These are phyloP conservation scores for Araneus ventricosus DNA, from an alignment of 1,140 invertebrate species.

Conservation along the genomic window DNA sequence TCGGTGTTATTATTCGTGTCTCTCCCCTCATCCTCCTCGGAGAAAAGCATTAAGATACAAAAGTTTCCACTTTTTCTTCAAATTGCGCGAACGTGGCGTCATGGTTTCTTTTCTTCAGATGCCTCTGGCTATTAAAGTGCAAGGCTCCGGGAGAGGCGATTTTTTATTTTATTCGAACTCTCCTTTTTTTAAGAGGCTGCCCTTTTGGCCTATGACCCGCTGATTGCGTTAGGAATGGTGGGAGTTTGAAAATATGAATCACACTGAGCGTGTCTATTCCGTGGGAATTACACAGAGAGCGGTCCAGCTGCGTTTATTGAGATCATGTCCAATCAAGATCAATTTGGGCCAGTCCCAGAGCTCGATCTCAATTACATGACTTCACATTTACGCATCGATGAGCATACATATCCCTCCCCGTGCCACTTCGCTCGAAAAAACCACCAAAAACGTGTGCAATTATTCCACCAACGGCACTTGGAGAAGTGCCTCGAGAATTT, in stretches of 20 bases:
- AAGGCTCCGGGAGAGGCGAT: slow-evolving; percentile 56
- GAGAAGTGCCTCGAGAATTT: slow-evolving; percentile 3
- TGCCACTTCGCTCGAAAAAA: slow-evolving; percentile 41
- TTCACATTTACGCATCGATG: slow-evolving; percentile 62
- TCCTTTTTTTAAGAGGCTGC: slow-evolving; percentile 69
- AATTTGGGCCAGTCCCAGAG: slow-evolving; percentile 55
- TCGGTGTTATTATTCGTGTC: slow-evolving; percentile 57
- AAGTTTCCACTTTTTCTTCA: slow-evolving; percentile 75
- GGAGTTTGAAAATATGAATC: slow-evolving; percentile 75
- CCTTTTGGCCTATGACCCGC: slow-evolving; percentile 70
- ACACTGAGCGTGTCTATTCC: slow-evolving; percentile 64
- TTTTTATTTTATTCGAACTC: slow-evolving; percentile 69
- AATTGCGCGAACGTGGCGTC: slow-evolving; percentile 74
- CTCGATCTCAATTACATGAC: slow-evolving; percentile 72
- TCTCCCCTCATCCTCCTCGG: not conserved
- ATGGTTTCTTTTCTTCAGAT: slow-evolving; percentile 64
- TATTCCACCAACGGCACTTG: slow-evolving; percentile 26
- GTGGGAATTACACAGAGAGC: slow-evolving; percentile 61
- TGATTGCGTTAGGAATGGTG: slow-evolving; percentile 73
- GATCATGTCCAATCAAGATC: slow-evolving; percentile 75
- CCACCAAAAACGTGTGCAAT: slow-evolving; percentile 51
- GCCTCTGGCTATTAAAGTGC: slow-evolving; percentile 67
- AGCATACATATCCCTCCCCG: slow-evolving; percentile 70
- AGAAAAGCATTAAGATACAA: slow-evolving; percentile 72
- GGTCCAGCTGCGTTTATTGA: slow-evolving; percentile 74